A percentile compares a stretch with the other conserved stretches of the same genome.
These are phyloP conservation scores for Crotalus helleri DNA, from an alignment of 2,113 vertebrate species.

Conservation along the genomic window DNA sequence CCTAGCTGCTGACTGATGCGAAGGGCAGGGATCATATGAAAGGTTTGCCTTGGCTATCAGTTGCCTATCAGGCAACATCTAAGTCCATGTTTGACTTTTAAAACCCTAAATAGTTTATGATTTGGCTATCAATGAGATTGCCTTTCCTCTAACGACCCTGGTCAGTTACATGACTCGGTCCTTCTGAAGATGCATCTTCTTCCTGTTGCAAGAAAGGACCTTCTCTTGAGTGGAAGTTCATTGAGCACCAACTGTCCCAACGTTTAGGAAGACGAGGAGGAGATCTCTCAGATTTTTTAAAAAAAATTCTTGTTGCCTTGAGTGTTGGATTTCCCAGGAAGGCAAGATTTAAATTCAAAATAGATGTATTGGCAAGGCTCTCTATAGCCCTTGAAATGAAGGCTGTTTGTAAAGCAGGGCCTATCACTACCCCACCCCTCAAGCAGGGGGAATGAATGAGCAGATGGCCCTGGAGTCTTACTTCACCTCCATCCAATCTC, in stretches of 20 bases:
- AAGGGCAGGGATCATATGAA: neutral
- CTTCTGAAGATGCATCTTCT: neutral
- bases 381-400: neutral
- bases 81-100: neutral
- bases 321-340: neutral
- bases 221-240: neutral
- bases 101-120: neutral
- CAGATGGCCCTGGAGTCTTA: neutral
- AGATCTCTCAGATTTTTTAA: neutral
- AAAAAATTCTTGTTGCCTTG: neutral
- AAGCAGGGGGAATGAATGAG: neutral
- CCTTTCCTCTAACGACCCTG: neutral
- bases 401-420: neutral
- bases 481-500: fast-evolving
- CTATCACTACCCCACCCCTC: neutral
- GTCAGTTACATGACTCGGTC: neutral
- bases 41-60: neutral
- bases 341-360: neutral
- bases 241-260: neutral
- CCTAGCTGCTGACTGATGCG: neutral
- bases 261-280: neutral
- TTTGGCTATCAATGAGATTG: neutral
- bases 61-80: neutral
- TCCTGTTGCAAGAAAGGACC: neutral
- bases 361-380: neutral